Percentiles rank a stretch among this genome's conserved stretches.
Evolutionary conservation across 2,113 vertebrate genomes (phyloP).

Genomic region (Ondatra zibethicus): DNA sequence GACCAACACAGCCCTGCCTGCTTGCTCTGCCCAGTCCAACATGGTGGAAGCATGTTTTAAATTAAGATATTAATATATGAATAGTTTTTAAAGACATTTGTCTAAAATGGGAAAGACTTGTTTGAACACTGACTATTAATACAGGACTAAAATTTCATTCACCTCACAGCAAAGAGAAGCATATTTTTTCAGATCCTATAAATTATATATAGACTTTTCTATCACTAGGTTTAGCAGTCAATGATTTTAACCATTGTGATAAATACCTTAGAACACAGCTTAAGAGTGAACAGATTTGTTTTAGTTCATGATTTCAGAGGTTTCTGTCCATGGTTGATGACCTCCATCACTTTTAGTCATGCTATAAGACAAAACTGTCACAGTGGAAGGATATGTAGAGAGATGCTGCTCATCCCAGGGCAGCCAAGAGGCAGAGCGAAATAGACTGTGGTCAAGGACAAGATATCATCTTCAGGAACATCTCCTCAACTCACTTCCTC

Average conservation of each 20-base stretch:
- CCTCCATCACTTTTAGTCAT: not conserved
- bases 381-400: not conserved
- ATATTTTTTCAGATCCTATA: not conserved
- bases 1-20: no score
- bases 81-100: constrained; percentile 28
- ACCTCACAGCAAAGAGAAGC: not conserved
- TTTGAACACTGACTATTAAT: not conserved
- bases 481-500: not conserved
- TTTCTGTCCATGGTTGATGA: not conserved
- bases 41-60: constrained; percentile 37
- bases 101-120: not conserved
- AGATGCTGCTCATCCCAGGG: no score
- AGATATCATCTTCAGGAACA: not conserved
- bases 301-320: not conserved
- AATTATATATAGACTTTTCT: constrained; percentile 6
- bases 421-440: not conserved
- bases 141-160: not conserved
- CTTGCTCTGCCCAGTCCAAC: no score
- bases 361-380: not conserved
- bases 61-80: not conserved
- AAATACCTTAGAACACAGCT: not conserved
- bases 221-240: not conserved
- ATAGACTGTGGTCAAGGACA: not conserved
- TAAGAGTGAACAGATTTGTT: not conserved
- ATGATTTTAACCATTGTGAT: not conserved